These are phyloP conservation scores for Phrixothrix hirtus DNA, from an alignment of 2,888 invertebrate species.

Conservation along the genomic window DNA sequence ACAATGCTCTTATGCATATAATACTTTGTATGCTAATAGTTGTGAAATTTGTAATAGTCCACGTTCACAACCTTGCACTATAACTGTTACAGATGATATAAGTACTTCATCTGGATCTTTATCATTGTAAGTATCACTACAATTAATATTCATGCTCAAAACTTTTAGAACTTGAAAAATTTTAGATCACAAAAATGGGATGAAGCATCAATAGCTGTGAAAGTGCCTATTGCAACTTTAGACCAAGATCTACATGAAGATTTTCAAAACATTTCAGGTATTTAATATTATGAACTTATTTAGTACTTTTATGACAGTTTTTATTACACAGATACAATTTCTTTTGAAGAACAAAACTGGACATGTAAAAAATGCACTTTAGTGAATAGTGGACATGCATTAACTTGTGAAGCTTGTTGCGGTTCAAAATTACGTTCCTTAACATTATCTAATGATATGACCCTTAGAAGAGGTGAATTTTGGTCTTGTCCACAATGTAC, in stretches of 20 bases:
- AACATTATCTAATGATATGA: constrained; percentile 66
- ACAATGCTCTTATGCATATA: constrained; percentile 87
- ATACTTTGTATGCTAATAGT: constrained; percentile 75
- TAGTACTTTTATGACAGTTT: neutral
- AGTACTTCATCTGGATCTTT: constrained; percentile 37
- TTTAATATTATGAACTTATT: neutral
- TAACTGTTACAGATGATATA: constrained; percentile 67
- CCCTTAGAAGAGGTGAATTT: constrained; percentile 71
- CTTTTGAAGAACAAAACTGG: constrained; percentile 65
- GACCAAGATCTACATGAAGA: constrained; percentile 74
- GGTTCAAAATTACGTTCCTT: constrained; percentile 78
- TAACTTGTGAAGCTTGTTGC: constrained; percentile 84
- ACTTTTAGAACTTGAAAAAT: neutral
- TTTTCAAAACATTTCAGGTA: constrained; percentile 65
- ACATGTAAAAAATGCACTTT: constrained; percentile 87
- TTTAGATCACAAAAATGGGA: constrained; percentile 51
- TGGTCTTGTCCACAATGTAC: constrained; percentile 85
- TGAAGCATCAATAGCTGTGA: constrained; percentile 38
- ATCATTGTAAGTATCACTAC: constrained; percentile 32
- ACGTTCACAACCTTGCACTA: constrained; percentile 67
- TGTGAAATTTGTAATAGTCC: constrained; percentile 83
- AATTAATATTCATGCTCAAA: constrained; percentile 19
- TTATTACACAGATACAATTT: constrained; percentile 5
- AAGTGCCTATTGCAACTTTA: constrained; percentile 68
- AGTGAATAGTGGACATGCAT: constrained; percentile 71